Conservation (phyloP, 2,797 vertebrate species). For the Gobio occitaniae region DNA sequence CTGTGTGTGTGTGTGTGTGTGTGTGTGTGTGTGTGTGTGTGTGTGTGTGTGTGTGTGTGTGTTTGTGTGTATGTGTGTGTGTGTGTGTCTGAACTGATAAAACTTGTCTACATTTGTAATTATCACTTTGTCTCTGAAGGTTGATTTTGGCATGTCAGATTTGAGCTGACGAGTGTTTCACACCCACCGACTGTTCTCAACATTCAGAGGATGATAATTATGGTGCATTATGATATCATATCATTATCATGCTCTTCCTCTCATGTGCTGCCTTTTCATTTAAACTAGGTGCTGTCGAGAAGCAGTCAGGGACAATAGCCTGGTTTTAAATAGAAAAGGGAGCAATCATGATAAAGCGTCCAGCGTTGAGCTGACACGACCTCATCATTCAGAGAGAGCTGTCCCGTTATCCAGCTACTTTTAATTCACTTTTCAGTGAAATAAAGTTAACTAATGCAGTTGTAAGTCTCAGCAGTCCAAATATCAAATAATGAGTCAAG, state of each 20-base stretch:
- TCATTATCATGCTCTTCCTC: constrained; percentile 1
- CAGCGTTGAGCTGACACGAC: too few relatives aligned
- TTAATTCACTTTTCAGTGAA: neutral
- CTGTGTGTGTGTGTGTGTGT: too few relatives aligned
- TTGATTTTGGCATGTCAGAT: constrained; percentile 28
- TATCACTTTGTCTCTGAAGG: constrained; percentile 40
- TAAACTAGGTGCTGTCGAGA: neutral
- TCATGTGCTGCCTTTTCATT: neutral
- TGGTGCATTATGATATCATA: constrained; percentile 19
- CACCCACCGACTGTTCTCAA: constrained; percentile 19
- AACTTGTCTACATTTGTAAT: constrained; percentile 45
- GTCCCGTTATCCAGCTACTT: neutral
- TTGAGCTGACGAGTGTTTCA: constrained; percentile 26
- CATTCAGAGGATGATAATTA: constrained; percentile 26
- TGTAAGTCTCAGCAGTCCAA: neutral
- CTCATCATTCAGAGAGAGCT: neutral
- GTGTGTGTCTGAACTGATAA: constrained; percentile 9
- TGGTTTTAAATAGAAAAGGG: neutral
- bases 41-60: constrained; percentile 36
- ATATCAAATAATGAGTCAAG: neutral
- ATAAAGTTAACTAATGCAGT: neutral
- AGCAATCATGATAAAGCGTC: neutral
- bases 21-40: too few relatives aligned
- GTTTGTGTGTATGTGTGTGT: constrained; percentile 36
- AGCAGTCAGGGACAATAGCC: neutral